A percentile compares a stretch with the other conserved stretches of the same genome.
Evolutionary conservation across 2,797 vertebrate species (phyloP).

Genomic region (Nyctalus aviator): DNA sequence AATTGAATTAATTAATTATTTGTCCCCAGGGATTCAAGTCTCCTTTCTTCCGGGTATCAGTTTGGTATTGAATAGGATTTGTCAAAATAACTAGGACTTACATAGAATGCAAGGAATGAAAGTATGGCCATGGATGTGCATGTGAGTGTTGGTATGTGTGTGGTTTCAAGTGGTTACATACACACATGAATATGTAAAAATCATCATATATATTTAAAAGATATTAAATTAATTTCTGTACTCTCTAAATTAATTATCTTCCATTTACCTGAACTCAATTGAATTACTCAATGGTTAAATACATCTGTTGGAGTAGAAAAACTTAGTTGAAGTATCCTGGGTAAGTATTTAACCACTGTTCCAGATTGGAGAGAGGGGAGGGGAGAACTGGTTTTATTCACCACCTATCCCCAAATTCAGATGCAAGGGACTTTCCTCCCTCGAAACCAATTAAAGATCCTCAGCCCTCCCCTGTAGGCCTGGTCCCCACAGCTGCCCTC

Average conservation of each 20-base stretch:
- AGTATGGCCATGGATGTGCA: fast-evolving
- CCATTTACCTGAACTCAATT: neutral
- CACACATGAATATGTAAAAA: neutral
- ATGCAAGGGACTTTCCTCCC: neutral
- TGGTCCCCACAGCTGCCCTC: too few relatives aligned
- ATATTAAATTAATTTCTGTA: neutral
- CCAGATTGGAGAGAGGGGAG: neutral
- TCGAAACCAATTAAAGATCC: neutral
- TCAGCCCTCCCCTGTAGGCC: too few relatives aligned
- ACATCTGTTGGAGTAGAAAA: neutral
- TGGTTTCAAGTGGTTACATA: neutral
- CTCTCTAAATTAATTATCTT: neutral
- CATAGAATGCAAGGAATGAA: neutral
- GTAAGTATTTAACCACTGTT: neutral
- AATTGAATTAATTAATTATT: conserved; percentile 50
- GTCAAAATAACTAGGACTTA: neutral
- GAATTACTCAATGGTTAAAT: neutral
- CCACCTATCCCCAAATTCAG: neutral
- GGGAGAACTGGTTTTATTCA: neutral
- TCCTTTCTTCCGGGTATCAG: neutral
- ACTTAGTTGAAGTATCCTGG: neutral
- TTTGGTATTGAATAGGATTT: neutral
- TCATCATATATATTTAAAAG: neutral
- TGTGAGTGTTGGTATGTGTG: neutral
- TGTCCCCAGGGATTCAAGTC: neutral